A percentile compares a stretch with the other conserved stretches of the same genome.
These are phyloP conservation scores for Micrasema minimum DNA, from an alignment of 1,140 invertebrate genomes.

Conservation along the genomic window DNA sequence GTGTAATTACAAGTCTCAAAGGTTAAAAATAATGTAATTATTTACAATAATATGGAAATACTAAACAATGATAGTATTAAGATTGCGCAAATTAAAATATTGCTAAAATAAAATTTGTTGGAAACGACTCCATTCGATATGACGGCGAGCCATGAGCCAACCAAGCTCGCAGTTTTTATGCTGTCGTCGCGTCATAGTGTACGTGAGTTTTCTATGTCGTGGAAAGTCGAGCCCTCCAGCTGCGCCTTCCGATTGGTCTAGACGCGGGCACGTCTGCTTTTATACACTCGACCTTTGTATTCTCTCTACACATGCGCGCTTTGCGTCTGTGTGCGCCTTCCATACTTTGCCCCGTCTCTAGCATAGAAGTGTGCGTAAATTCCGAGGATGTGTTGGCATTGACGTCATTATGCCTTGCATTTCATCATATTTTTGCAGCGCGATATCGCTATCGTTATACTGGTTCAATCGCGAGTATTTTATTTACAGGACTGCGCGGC, in stretches of 20 bases:
- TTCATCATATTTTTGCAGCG: slow-evolving; percentile 32
- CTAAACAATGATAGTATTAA: background rate
- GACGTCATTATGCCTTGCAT: slow-evolving; percentile 22
- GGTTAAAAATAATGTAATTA: too few species aligned
- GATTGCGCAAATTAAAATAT: too few species aligned
- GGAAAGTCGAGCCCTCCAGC: slow-evolving; percentile 40
- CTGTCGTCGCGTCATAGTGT: background rate
- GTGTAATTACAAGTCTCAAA: too few species aligned
- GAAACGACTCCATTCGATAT: background rate
- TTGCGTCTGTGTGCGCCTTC: background rate
- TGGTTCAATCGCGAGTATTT: too few species aligned
- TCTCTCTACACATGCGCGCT: background rate
- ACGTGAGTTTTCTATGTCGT: slow-evolving; percentile 20
- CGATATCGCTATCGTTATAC: background rate
- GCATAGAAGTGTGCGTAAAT: background rate
- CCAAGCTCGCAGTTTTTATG: background rate
- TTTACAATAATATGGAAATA: too few species aligned
- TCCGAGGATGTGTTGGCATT: background rate
- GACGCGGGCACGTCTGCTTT: slow-evolving; percentile 39
- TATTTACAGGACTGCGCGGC: too few species aligned
- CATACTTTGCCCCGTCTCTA: slow-evolving; percentile 33
- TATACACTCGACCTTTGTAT: slow-evolving; percentile 26
- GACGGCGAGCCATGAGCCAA: slow-evolving; percentile 13
- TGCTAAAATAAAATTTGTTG: too few species aligned
- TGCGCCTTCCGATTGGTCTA: slow-evolving; percentile 33